Base-by-base conservation (phyloP, 2,113 vertebrate species). In the Pseudolaguvia tuberculata region DNA sequence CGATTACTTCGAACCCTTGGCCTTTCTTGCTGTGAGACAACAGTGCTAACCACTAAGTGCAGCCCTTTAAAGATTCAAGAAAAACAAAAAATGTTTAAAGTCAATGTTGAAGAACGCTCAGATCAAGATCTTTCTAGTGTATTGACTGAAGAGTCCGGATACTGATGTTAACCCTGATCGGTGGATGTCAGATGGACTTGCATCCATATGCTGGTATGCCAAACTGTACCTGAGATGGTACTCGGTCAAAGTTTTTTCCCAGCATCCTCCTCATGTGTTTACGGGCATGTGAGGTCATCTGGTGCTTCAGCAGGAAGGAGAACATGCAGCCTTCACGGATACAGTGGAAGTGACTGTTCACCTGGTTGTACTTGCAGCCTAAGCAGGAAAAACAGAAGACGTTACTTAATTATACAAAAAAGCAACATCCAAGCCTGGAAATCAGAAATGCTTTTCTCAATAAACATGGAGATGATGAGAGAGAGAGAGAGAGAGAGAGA, bases 211-310 rank as follows among this genome's bases (percentile, higher is more conserved):
- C 45, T 50, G 23, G 63, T 66, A 18, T 18, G 48, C n/a, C 3
- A 6, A 20, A 5, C 25, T 12, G 3, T 45, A 98, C 96, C 95
- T 98, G 95, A 80, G 93, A 92, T 25, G 96, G 94, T 79, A 94
- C 94, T 14, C 96, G 91, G 76, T 98, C 96, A 0, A 98, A 99
- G 88, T 99, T 96, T 86, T 98, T 99, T 42, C 97, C 97, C 83
- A 99, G 91, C 96, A 98, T 97, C 88, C 97, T 92, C 56, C 97
- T 92, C 97, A 98, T 98, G 91, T 99, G 97, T 85, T 99, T 99
- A 83, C 97, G 92, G 75, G 97, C 93, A 0, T 99, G 97, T 2
- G 96, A 99, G 35, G 96, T 98, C 97, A 99, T 99, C 90, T 98
- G 97, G 88, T 99, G 97, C 88, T 99, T 98, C 71, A 99, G 95